phyloP scores from a whole-genome alignment of 2,888 invertebrate genomes.

The Empis stercorea region DNA sequence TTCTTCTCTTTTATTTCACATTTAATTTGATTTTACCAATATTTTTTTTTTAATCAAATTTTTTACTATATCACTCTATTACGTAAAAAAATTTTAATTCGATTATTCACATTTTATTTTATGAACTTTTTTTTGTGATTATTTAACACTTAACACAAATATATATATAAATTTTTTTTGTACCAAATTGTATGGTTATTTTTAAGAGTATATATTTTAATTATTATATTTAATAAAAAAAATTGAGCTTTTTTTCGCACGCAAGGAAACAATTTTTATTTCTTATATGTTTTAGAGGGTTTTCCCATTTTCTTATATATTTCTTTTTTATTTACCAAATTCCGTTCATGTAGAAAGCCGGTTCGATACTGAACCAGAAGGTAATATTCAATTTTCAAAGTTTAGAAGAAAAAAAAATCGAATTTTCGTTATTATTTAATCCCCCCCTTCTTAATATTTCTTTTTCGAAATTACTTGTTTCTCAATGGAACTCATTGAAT shows the following conservation, averaged over 20 bases:
- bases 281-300: too few relatives aligned
- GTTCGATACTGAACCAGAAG: conserved; percentile 32
- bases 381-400: not conserved
- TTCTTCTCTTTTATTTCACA: not conserved
- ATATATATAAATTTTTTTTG: too few relatives aligned
- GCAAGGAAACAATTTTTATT: not conserved
- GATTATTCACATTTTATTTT: too few relatives aligned
- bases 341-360: conserved; percentile 34
- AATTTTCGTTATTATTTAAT: not conserved
- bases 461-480: not conserved
- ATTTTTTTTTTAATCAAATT: not conserved
- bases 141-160: too few relatives aligned
- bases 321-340: conserved; percentile 22
- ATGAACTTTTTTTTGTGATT: too few relatives aligned
- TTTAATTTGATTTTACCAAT: not conserved
- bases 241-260: not conserved
- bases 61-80: not conserved
- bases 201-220: too few relatives aligned
- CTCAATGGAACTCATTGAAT: too few relatives aligned
- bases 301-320: too few relatives aligned
- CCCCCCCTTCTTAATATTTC: not conserved
- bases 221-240: too few relatives aligned
- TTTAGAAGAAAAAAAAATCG: not conserved
- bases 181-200: too few relatives aligned
- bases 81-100: too few relatives aligned